A percentile compares a stretch with the other conserved stretches of the same genome.
These are phyloP conservation scores for Epinephelus moara DNA, from an alignment of 2,113 vertebrate genomes.

Conservation along the genomic window DNA sequence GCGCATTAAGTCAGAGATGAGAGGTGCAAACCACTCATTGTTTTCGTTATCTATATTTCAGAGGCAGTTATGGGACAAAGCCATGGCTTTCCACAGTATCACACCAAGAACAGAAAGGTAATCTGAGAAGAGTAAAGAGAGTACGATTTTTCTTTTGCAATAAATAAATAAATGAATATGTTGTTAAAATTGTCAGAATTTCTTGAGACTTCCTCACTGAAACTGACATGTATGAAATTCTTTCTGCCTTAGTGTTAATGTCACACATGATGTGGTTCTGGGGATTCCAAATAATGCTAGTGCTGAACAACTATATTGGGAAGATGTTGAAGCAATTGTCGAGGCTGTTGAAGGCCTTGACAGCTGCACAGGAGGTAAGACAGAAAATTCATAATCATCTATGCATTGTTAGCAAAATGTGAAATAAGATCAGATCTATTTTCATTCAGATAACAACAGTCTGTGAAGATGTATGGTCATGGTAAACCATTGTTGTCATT, in stretches of 20 bases:
- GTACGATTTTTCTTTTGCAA: too few relatives aligned
- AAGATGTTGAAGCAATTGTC: neutral
- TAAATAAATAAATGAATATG: too few relatives aligned
- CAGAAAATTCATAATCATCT: too few relatives aligned
- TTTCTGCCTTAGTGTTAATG: constrained; percentile 12
- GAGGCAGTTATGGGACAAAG: constrained; percentile 3
- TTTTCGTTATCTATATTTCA: constrained; percentile 19
- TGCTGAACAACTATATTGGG: neutral
- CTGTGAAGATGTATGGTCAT: too few relatives aligned
- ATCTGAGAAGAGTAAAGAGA: neutral
- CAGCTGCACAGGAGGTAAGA: constrained; percentile 7
- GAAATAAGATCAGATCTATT: neutral
- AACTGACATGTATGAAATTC: neutral
- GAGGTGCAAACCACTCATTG: too few relatives aligned
- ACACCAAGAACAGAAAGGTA: neutral
- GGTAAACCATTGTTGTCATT: too few relatives aligned
- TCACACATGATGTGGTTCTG: constrained; percentile 10
- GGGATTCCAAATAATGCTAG: neutral
- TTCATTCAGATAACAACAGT: too few relatives aligned
- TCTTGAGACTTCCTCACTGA: too few relatives aligned
- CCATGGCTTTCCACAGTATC: neutral
- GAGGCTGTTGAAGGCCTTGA: neutral
- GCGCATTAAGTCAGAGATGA: neutral
- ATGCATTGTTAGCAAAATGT: neutral
- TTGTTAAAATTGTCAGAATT: too few relatives aligned